Percentiles rank a stretch among this genome's conserved stretches.
These are phyloP conservation scores for Linnaemya vulpina DNA, from an alignment of 2,888 invertebrate species.

Conservation along the genomic window DNA sequence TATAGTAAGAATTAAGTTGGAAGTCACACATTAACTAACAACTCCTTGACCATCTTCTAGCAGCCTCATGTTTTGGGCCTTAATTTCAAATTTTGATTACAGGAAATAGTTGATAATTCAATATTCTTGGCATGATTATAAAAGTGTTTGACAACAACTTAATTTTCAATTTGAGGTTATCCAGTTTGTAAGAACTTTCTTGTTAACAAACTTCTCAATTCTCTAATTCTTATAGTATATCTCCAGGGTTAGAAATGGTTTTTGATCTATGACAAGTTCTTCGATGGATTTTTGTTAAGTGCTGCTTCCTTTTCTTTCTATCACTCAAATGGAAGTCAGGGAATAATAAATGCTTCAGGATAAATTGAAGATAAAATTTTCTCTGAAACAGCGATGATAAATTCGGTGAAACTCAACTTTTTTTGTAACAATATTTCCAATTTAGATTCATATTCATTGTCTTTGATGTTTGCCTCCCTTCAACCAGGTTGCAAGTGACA, in stretches of 20 bases:
- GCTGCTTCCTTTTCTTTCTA: too few species aligned
- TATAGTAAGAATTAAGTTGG: background rate
- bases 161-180: background rate
- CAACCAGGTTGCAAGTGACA: too few species aligned
- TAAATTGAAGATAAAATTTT: too few species aligned
- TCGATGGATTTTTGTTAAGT: too few species aligned
- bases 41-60: too few species aligned
- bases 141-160: constrained; percentile 14
- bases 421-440: too few species aligned
- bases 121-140: background rate
- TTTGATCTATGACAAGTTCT: background rate
- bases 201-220: background rate
- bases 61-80: background rate
- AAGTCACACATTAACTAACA: background rate
- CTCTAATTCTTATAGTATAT: background rate
- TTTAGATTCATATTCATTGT: too few species aligned
- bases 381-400: too few species aligned
- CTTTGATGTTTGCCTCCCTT: too few species aligned
- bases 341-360: too few species aligned
- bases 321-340: too few species aligned
- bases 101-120: background rate
- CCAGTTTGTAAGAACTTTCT: constrained; percentile 11
- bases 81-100: constrained; percentile 14
- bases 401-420: too few species aligned
- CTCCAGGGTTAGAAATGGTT: constrained; percentile 2